Base-by-base conservation (phyloP, 2,888 invertebrate genomes). In the Leptopterna dolabrata region DNA sequence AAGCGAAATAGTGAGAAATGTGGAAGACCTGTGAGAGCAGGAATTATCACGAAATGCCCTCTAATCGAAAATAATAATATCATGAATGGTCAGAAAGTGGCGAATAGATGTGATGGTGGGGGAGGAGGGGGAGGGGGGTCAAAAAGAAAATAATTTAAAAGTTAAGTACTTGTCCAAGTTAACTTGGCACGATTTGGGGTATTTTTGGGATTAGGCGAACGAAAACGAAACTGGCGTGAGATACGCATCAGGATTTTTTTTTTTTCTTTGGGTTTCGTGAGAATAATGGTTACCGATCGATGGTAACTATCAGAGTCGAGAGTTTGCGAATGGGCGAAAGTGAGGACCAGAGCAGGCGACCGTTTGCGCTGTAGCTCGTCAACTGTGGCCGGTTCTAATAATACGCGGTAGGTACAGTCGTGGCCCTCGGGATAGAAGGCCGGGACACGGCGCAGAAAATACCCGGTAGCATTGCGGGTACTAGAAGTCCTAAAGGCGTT, bases 211-310 rank as follows among this genome's bases (percentile, higher is more conserved):
- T 55, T 55, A 16, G 55, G 55, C 55, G 55, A 55, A 55, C 55
- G 55, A 55, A 55, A 55, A 55, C 55, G 55, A 55, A 55, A 55
- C 55, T 55, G 55, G n/a, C 55, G 55, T 55, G 55, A 55, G 55
- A 55, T 55, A 55, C 55, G 55, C 55, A 55, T 55, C 55, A 19
- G 55, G 16, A n/a, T n/a, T 55, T 55, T 55, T 55, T 55, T 55
- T n/a, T 19, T n/a, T 7, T 55, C n/a, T 55, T n/a, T 19, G 55
- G 19, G 55, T 55, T 55, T 55, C 55, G 55, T 55, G 55, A 55
- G 55, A 55, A 55, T 55, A 55, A 55, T 55, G 55, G 55, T 55
- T 55, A 55, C 55, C 55, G 55, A 55, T 55, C 55, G 55, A 55
- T 55, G 55, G 55, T 55, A 55, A 16, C 55, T 55, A 55, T 55